Evolutionary conservation across 2,888 invertebrate genomes (phyloP), one percentile per base, ranked within the genome.

Genomic region (Imbricaverruca yamaguchii): DNA sequence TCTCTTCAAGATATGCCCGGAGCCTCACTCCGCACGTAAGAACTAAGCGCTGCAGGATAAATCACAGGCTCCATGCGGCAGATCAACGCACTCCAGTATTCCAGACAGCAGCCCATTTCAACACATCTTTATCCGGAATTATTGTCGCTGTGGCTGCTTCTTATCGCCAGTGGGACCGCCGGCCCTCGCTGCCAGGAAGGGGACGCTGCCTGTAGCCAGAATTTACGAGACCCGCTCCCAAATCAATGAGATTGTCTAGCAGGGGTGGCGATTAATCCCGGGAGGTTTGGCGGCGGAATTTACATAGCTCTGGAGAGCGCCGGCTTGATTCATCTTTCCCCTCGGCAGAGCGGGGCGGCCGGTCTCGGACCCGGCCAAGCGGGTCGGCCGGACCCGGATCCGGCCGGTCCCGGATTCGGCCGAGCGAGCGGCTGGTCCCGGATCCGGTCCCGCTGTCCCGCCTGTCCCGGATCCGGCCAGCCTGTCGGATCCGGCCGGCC

Each of bases 211-310:
- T 39, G 39, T 12, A 15, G 53, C 13, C 55, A 18, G 74, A 74
- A 74, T 74, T 74, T 74, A 74, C 55, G 74, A 55, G 21, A 21
- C 21, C 65, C 74, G 53, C 74, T 74, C 74, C 74, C 74, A 53
- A 74, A 74, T 74, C 74, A 74, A 74, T 74, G 74, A 74, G 53
- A 74, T 74, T 74, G 74, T 74, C 74, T 74, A 55, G 74, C 74
- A 55, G 74, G 74, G 74, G 74, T 8, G 74, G 21, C 74, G 74
- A 74, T 74, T 74, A 74, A 74, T 74, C 74, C 74, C 55, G 10
- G 10, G 74, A 55, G 74, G 69, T 18, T 21, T 18, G 74, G n/a
- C 74, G 23, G 21, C 53, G 74, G 74, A 74, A 74, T 74, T 74
- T 74, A 74, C 74, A 74, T 74, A 74, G 53, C 74, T 74, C 74